Conservation (phyloP, 2,797 vertebrate genomes). For the Manis javanica region DNA sequence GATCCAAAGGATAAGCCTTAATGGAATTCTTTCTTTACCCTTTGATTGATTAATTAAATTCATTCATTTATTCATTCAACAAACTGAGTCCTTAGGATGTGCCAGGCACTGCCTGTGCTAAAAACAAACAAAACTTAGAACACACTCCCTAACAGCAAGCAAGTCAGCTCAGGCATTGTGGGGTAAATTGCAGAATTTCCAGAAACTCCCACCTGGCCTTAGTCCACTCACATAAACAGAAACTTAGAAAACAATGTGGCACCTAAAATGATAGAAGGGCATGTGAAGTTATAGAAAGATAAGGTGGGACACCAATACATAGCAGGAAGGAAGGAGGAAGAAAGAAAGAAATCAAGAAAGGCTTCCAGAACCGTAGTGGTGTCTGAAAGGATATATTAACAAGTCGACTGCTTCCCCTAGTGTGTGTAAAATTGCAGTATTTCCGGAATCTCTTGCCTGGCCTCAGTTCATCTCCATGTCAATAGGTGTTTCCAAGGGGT, state of each 20-base stretch:
- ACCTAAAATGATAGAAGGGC: neutral
- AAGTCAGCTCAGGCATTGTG: too few species aligned
- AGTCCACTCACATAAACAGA: neutral
- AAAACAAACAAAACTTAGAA: slow-evolving; percentile 13
- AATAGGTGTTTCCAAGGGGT: too few species aligned
- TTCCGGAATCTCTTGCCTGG: too few species aligned
- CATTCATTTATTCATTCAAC: neutral
- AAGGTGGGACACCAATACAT: neutral
- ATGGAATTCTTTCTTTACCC: slow-evolving; percentile 20
- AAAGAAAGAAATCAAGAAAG: neutral
- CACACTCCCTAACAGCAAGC: neutral
- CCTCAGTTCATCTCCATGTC: too few species aligned
- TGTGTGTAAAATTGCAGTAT: too few species aligned
- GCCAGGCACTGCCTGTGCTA: neutral
- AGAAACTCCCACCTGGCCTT: too few species aligned
- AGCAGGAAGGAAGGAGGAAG: neutral
- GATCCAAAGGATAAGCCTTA: neutral
- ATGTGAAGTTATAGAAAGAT: neutral
- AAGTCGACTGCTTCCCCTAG: neutral
- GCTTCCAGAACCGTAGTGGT: neutral
- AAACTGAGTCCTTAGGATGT: neutral
- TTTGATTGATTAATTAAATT: slow-evolving; percentile 21
- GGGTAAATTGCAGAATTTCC: too few species aligned
- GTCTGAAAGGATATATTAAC: neutral
- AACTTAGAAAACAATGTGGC: neutral